phyloP scores from a whole-genome alignment of 1,140 invertebrate species.

The Laupala kohalensis region DNA sequence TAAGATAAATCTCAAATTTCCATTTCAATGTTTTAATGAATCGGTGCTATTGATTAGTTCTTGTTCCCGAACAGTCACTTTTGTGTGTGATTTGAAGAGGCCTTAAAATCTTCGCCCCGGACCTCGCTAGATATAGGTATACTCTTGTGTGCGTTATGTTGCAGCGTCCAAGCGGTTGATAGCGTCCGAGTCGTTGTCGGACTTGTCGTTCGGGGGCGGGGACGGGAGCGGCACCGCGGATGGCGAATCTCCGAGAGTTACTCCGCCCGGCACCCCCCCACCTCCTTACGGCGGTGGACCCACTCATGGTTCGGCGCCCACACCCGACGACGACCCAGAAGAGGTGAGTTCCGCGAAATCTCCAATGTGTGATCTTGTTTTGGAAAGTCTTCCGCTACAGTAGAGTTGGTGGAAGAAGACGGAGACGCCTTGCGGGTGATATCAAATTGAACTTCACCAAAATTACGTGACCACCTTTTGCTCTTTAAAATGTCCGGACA shows the following conservation, averaged over 20 bases:
- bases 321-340: not conserved
- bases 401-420: too few species aligned
- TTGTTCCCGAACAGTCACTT: too few species aligned
- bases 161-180: slow-evolving; percentile 33
- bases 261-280: slow-evolving; percentile 74
- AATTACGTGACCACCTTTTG: too few species aligned
- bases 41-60: too few species aligned
- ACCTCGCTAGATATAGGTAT: too few species aligned
- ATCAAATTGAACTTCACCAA: too few species aligned
- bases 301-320: not conserved
- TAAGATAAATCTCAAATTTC: too few species aligned
- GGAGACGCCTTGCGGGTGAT: too few species aligned
- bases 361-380: not conserved
- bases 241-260: slow-evolving; percentile 34
- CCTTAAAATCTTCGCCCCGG: too few species aligned
- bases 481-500: too few species aligned
- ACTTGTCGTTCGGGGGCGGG: slow-evolving; percentile 29
- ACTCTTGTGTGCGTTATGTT: not conserved
- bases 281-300: slow-evolving; percentile 50
- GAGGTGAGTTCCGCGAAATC: not conserved
- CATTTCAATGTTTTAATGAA: too few species aligned
- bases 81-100: too few species aligned
- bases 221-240: slow-evolving; percentile 28
- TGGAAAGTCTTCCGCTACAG: not conserved
- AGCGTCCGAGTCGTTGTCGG: slow-evolving; percentile 46